phyloP scores from a whole-genome alignment of 2,113 vertebrate species.

The Anolis sagrei region DNA sequence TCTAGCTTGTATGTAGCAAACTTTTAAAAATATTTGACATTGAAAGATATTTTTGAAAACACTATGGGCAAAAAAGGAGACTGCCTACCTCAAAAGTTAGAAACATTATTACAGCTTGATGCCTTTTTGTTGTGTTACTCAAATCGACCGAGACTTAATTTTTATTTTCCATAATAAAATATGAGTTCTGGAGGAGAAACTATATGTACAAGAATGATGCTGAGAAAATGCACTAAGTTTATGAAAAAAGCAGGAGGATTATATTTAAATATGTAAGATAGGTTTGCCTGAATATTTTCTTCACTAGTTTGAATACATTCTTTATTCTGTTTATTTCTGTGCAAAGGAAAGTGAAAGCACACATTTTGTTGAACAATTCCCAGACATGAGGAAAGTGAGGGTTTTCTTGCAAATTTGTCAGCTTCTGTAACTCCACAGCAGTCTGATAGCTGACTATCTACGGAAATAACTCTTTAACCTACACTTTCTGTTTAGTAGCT shows the following conservation, averaged over 20 bases:
- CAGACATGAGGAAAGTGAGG: not conserved
- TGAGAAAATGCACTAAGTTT: not conserved
- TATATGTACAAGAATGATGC: not conserved
- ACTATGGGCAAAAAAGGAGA: not conserved
- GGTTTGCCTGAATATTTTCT: not conserved
- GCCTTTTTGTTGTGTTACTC: not conserved
- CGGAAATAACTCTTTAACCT: conserved; percentile 21
- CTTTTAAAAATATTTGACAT: not conserved
- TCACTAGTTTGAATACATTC: not conserved
- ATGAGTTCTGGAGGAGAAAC: not conserved
- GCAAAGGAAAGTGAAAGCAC: not conserved
- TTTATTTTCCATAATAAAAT: not conserved
- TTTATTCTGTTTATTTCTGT: not conserved
- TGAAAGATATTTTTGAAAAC: not conserved
- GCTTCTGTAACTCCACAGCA: not conserved
- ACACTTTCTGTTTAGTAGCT: conserved; percentile 36
- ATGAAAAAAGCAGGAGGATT: not conserved
- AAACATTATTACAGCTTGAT: not conserved
- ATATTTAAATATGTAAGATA: not conserved
- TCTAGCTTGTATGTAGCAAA: not conserved
- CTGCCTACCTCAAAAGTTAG: not conserved
- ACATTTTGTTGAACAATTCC: not conserved
- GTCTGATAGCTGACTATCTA: conserved; percentile 25
- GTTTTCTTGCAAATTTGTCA: not conserved
- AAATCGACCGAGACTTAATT: not conserved